Base-by-base conservation (phyloP, 2,888 invertebrate genomes). In the Callimorpha dominula region DNA sequence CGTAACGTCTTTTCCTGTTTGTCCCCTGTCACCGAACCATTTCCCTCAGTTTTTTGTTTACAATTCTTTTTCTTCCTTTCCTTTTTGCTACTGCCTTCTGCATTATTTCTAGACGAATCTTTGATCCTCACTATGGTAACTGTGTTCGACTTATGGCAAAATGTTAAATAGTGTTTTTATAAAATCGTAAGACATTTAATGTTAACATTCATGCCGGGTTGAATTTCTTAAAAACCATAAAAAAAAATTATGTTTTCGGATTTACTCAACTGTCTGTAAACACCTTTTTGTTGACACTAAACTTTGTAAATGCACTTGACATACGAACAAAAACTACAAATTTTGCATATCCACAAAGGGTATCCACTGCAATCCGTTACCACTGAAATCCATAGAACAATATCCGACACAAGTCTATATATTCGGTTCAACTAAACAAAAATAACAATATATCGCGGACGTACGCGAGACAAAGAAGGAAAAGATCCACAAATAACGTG, bases 111-210 rank as follows among this genome's bases (percentile, higher is more conserved):
- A 88, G 96, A 93, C 84, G 96, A 92, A 94, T 97, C 97, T 93
- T 97, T 97, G 92, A 96, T 96, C 94, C 96, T 96, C 97, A 97
- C 97, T 96, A 97, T 97, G 96, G 96, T 96, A 93, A 96, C 96
- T 96, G 91, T 89, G 78, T 74, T 75, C 72, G 83, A 88, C 90
- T 85, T 76, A 76, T 83, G 78, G 72, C 76, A 72, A 81, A 78
- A 81, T 73, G 73, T 76, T 74, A 78, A 79, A 64, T 62, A 64
- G 68, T 17, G 6, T 11, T 70, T 52, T 74, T 73, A 72, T 67
- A 67, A 70, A 75, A 70, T 73, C 60, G 50, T 64, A 74, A 70
- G 79, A 67, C 78, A 81, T 77, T 81, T 81, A 81, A 68, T 46
- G 72, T 70, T 60, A 78, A 76, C 70, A 80, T 71, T 76, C 78